Evolutionary conservation across 1,140 invertebrate genomes (phyloP), one percentile per base, ranked within the genome.

Genomic region (Muscidifurax raptorellus): DNA sequence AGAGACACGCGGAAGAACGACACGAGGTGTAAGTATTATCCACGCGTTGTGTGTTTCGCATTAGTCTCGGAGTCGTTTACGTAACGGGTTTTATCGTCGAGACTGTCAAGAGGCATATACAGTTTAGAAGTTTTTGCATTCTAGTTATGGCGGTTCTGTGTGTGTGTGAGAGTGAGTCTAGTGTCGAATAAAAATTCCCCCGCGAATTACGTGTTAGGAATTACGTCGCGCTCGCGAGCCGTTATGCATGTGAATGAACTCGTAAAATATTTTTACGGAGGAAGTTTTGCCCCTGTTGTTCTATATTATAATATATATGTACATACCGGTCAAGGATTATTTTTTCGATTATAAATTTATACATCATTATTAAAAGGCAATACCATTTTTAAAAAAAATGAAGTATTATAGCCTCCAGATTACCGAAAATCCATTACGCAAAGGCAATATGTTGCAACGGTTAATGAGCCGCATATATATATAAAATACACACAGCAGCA

Each of bases 51-150:
- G 44, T 13, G 40, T 44, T 52, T 52, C 15, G 52, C 15, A 4
- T 59, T 59, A n/a, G n/a, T n/a, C 3, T 1, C 5, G 15, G 15
- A 22, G 22, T n/a, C 67, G 25, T 69, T 69, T 69, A 69, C 28
- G 67, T 69, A 69, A 69, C 67, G 67, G 67, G 25, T 30, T 69
- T n/a, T 69, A 69, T 69, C 25, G 67, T 69, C 28, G 59, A 5
- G 67, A 27, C 67, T 69, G 67, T 69, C 15, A 69, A 69, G 12
- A 69, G 25, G 25, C 7, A 15, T 18, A 9, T 64, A 69, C 28
- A 30, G 67, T 28, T 27, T 27, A 30, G 28, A 69, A 69, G 67
- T 69, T 30, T 28, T 28, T 69, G 67, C 67, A 28, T 69, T 69
- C 67, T 30, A 18, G 52, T 59, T 59, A 59, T 59, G 52, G 52